Base-by-base conservation (phyloP, 2,797 vertebrate genomes). In the Monodelphis domestica region DNA sequence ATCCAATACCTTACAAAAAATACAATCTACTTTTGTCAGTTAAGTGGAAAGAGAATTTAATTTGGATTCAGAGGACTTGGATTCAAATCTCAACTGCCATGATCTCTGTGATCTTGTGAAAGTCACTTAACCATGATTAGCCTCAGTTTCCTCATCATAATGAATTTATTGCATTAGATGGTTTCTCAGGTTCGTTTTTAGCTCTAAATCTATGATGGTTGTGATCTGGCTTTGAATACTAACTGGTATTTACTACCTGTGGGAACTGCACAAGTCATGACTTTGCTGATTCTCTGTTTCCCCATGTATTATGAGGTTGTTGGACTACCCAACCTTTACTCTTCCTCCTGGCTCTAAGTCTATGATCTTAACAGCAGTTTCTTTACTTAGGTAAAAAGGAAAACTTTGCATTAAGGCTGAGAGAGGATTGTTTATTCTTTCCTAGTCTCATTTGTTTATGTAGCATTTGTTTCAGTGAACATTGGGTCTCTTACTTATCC, bases 401-500 rank as follows among this genome's bases (percentile, higher is more conserved):
- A 2, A 9, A 78, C 45, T 78, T 78, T 45, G 38, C 38, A 78
- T 1, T 45, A 84, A 21, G 70, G 21, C 38, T 15, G 17, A 45
- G 38, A 45, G 38, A 84, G 21, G 21, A 84, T 70, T 84, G 38
- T 45, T 78, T 78, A 78, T 78, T 45, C 70, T 84, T 84, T 84
- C 45, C 26, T 45, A 84, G 24, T 26, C 45, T 84, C n/a, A 84
- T 84, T 84, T 50, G 21, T 84, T 84, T 4, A 45, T 26, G 38
- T 87, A 90, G n/a, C 54, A 78, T 95, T 30, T 92, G 91, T 9
- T 84, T 84, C 70, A 91, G 26, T 2, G 55, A 89, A 21, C 24
- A 84, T 26, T 92, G 38, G 29, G 14, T 50, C 92, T 95, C 90
- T 21, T 52, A 57, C 88, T 89, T 63, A 91, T 63, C 51, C 38